These are phyloP conservation scores for Gephyroberyx darwinii DNA, from an alignment of 2,797 vertebrate genomes.

Conservation along the genomic window DNA sequence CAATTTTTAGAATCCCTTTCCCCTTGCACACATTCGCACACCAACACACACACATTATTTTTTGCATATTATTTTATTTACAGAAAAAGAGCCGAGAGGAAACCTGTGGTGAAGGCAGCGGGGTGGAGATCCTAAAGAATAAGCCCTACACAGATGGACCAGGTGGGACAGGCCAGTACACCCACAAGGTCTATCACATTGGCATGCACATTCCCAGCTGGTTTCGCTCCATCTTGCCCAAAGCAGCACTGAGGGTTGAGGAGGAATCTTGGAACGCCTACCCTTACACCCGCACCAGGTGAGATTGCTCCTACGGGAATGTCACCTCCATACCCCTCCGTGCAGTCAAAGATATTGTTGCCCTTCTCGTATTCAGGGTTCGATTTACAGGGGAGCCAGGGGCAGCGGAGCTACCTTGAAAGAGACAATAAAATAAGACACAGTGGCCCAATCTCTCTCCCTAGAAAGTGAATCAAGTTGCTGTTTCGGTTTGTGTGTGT, in stretches of 20 bases:
- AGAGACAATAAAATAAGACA: too few relatives aligned
- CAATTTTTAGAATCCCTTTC: background rate
- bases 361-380: too few relatives aligned
- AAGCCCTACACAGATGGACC: constrained; percentile 95
- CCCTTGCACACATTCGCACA: background rate
- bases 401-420: too few relatives aligned
- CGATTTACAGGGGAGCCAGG: too few relatives aligned
- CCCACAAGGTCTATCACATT: constrained; percentile 98
- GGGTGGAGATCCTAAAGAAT: constrained; percentile 98
- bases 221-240: constrained; percentile 96
- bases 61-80: background rate
- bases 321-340: background rate
- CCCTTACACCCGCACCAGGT: constrained; percentile 95
- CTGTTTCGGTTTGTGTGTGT: too few relatives aligned
- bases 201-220: constrained; percentile 99
- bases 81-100: constrained; percentile 99
- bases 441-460: too few relatives aligned
- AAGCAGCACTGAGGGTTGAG: constrained; percentile 92
- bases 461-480: too few relatives aligned
- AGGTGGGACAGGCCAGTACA: constrained; percentile 94
- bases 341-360: background rate
- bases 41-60: background rate
- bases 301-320: constrained; percentile 33
- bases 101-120: constrained; percentile 94
- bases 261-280: constrained; percentile 97